Evolutionary conservation across 2,797 vertebrate genomes (phyloP).

Genomic region (Gallinago stenura): DNA sequence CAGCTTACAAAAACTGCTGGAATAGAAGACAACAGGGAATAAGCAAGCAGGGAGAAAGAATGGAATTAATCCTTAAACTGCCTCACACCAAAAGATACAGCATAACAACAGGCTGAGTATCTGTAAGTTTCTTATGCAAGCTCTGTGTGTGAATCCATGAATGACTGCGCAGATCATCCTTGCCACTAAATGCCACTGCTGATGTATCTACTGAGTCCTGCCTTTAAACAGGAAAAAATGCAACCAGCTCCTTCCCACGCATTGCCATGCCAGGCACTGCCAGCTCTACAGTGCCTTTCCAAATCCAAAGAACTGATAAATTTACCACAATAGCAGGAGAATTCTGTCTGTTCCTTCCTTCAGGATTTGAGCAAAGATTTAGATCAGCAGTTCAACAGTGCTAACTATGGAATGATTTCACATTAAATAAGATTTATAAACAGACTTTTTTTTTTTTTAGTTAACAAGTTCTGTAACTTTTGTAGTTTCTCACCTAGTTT

Average conservation of each 20-base stretch:
- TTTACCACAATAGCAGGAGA: neutral
- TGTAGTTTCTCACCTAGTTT: slow-evolving; percentile 89
- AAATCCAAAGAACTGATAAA: neutral
- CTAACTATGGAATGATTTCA: neutral
- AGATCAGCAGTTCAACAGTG: neutral
- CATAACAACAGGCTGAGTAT: neutral
- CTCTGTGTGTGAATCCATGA: neutral
- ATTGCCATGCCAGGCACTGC: neutral
- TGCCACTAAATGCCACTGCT: neutral
- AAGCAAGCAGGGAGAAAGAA: neutral
- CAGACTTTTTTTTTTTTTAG: neutral
- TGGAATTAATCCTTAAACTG: neutral
- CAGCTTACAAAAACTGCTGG: neutral
- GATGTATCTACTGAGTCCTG: neutral
- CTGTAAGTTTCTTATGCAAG: rapidly evolving
- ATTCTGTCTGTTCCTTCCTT: neutral
- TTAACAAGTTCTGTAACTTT: neutral
- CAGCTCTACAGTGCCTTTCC: neutral
- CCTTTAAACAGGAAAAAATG: neutral
- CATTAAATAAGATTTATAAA: neutral
- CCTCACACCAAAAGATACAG: neutral
- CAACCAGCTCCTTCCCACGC: neutral
- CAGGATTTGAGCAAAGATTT: neutral
- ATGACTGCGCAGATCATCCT: neutral
- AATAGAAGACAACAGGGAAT: neutral